Conservation (phyloP, 2,797 vertebrate genomes). For the Philypnodon macrostomus region DNA sequence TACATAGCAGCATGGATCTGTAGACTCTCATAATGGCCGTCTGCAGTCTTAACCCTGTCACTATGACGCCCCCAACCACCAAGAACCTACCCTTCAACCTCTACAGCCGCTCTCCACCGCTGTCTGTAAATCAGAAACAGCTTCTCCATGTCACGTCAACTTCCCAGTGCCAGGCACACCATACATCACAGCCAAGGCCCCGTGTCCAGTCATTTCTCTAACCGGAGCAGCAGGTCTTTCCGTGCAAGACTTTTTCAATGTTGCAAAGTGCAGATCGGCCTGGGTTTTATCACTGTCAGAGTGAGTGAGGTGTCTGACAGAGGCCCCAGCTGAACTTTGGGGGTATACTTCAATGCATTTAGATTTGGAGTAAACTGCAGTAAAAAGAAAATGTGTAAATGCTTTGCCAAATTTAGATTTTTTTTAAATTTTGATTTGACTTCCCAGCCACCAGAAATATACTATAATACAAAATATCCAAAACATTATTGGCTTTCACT, state of each 20-base stretch:
- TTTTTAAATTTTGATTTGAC: no score
- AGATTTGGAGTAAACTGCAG: no score
- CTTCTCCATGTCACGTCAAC: conserved; percentile 46
- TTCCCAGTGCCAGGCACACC: conserved; percentile 44
- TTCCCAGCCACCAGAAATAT: no score
- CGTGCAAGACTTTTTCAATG: conserved; percentile 39
- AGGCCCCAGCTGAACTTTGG: conserved; percentile 26
- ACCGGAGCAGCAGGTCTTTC: conserved; percentile 45
- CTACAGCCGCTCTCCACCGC: conserved; percentile 37
- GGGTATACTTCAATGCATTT: background rate
- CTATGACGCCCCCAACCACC: conserved; percentile 52
- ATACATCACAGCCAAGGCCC: conserved; percentile 53
- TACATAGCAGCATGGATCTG: conserved; percentile 48
- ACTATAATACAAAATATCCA: background rate
- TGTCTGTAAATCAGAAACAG: conserved; percentile 64
- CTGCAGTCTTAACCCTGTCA: conserved; percentile 63
- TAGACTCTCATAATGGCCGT: conserved; percentile 58
- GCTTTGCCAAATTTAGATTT: background rate
- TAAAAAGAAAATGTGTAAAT: no score
- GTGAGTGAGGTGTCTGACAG: conserved; percentile 43
- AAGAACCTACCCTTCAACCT: conserved; percentile 35
- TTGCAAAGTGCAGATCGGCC: conserved; percentile 46
- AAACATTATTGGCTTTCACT: background rate
- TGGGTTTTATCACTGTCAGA: conserved; percentile 40
- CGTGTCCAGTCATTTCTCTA: conserved; percentile 55